Evolutionary conservation across 1,140 invertebrate species (phyloP).

Genomic region (Scaptomyza montana): DNA sequence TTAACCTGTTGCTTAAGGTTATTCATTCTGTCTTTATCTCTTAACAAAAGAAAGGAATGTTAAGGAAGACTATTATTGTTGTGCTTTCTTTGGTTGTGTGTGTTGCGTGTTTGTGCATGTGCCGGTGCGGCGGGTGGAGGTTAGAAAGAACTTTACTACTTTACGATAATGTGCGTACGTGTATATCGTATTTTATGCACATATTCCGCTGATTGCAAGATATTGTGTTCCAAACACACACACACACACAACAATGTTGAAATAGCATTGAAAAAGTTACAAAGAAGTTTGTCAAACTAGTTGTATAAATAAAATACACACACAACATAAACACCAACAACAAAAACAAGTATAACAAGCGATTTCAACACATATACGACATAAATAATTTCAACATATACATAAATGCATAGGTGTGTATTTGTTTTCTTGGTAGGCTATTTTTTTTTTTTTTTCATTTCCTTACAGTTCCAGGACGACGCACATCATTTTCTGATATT

Average conservation of each 20-base stretch:
- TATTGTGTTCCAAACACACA: conserved; percentile 57
- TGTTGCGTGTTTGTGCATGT: conserved; percentile 7
- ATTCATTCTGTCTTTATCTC: conserved; percentile 32
- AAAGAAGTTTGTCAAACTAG: conserved; percentile 25
- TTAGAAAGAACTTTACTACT: conserved; percentile 57
- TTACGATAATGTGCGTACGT: conserved; percentile 82
- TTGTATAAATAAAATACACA: conserved; percentile 19
- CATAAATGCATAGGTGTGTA: conserved; percentile 11
- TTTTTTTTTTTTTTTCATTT: conserved; percentile 62
- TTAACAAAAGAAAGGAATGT: background rate
- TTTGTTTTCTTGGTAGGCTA: conserved; percentile 64
- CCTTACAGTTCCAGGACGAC: conserved; percentile 98
- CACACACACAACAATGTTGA: conserved; percentile 57
- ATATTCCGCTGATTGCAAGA: conserved; percentile 78
- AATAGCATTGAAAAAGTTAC: conserved; percentile 29
- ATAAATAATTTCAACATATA: conserved; percentile 16
- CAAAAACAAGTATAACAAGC: conserved; percentile 12
- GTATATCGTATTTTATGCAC: conserved; percentile 81
- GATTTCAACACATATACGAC: conserved; percentile 24
- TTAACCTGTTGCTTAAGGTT: conserved; percentile 73
- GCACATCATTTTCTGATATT: conserved; percentile 95
- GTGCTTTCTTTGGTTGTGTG: conserved; percentile 21
- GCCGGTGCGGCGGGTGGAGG: background rate
- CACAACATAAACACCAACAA: conserved; percentile 38
- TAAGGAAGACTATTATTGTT: conserved; percentile 42